A percentile compares a stretch with the other conserved stretches of the same genome.
Evolutionary conservation across 2,797 vertebrate genomes (phyloP).

Genomic region (Anguilla obscura): DNA sequence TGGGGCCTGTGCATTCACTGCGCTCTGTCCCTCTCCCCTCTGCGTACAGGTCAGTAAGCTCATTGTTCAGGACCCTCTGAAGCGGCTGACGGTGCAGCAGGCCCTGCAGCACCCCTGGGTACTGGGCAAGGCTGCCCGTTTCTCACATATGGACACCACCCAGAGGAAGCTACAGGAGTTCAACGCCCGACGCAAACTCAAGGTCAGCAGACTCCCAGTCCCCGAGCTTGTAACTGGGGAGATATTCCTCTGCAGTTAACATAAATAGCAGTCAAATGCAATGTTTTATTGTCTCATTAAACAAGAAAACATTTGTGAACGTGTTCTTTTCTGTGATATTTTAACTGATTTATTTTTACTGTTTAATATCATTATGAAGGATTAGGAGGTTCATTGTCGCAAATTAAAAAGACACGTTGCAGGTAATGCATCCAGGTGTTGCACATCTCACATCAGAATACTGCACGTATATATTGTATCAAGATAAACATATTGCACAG

Average conservation of each 20-base stretch:
- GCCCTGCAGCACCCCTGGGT: conserved; percentile 87
- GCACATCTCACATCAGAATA: background rate
- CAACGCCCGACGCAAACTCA: conserved; percentile 83
- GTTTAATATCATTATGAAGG: conserved; percentile 1
- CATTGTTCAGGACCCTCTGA: conserved; percentile 80
- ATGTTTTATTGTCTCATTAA: background rate
- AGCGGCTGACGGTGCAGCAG: conserved; percentile 78
- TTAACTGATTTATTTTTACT: background rate
- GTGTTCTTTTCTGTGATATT: background rate
- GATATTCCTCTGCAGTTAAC: background rate
- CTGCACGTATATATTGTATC: too few relatives aligned
- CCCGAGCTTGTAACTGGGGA: background rate
- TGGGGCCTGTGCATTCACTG: background rate
- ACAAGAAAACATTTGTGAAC: background rate
- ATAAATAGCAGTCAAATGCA: background rate
- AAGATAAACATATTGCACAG: background rate
- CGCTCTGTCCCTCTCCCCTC: background rate
- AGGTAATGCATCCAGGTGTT: background rate
- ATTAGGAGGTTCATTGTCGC: background rate
- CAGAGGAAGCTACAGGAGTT: conserved; percentile 89
- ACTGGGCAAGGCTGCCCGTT: conserved; percentile 80
- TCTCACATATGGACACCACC: conserved; percentile 88
- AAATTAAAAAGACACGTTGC: background rate
- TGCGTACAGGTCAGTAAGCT: conserved; percentile 78
- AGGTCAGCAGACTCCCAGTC: conserved; percentile 64